Percentiles rank a stretch among this genome's conserved stretches.
Evolutionary conservation across 1,140 invertebrate species (phyloP).

Genomic region (Plodia interpunctella): DNA sequence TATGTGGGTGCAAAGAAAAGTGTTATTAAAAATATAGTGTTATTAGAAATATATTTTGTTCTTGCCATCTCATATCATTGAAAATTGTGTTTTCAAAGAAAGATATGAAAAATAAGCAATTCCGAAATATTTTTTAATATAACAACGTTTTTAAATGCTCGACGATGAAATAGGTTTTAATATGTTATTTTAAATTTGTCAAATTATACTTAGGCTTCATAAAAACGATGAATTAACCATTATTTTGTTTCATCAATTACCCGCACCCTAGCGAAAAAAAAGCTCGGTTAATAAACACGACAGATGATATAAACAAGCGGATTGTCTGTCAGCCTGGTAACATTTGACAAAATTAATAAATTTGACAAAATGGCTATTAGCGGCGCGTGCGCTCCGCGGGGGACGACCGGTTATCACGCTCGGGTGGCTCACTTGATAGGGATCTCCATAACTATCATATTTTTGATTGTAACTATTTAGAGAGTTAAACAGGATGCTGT

Average conservation of each 20-base stretch:
- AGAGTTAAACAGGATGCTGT: no score
- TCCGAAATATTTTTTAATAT: no score
- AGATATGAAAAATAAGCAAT: no score
- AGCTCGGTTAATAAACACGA: conserved; percentile 33
- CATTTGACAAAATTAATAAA: conserved; percentile 47
- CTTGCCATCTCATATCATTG: no score
- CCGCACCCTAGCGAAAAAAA: conserved; percentile 9
- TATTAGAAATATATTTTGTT: no score
- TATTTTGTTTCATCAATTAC: background rate
- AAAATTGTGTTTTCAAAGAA: no score
- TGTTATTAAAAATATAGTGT: no score
- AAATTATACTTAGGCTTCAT: no score
- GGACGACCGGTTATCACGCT: conserved; percentile 14
- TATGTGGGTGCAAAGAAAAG: no score
- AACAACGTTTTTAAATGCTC: no score
- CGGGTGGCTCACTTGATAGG: background rate
- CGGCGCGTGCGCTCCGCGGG: conserved; percentile 58
- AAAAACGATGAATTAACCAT: background rate
- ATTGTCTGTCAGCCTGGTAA: conserved; percentile 43
- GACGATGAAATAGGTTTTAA: no score
- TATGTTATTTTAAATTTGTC: no score
- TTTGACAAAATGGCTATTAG: conserved; percentile 47
- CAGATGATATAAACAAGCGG: conserved; percentile 62
- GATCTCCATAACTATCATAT: conserved; percentile 8
- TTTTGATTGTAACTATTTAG: background rate